Percentiles rank a stretch among this genome's conserved stretches.
These are phyloP conservation scores for Drosophila baimaii DNA, from an alignment of 1,140 invertebrate species.

Conservation along the genomic window DNA sequence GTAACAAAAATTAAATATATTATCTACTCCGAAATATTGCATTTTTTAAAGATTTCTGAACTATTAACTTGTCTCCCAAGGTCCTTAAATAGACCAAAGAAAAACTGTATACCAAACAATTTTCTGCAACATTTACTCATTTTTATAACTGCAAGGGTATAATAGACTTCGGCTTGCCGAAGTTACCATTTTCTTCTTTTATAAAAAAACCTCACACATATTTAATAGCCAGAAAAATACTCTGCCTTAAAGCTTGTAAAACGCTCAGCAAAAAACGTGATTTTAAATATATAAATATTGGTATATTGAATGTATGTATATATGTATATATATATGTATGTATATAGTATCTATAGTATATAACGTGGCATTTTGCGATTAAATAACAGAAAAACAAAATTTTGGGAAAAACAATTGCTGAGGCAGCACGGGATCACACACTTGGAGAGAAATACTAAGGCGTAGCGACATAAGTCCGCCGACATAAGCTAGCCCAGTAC, in stretches of 20 bases:
- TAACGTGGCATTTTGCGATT: conserved; percentile 31
- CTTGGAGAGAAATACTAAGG: conserved; percentile 55
- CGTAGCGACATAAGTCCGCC: no score
- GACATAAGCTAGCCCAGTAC: no score
- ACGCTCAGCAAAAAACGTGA: conserved; percentile 11
- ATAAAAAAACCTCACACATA: conserved; percentile 10
- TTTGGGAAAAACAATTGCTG: conserved; percentile 40
- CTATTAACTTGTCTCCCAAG: no score
- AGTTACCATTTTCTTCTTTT: background rate
- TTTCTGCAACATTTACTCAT: no score
- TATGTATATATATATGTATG: conserved; percentile 20
- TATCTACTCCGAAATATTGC: no score
- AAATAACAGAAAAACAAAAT: conserved; percentile 70
- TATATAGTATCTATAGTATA: conserved; percentile 20
- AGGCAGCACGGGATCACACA: conserved; percentile 73
- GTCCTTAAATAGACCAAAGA: no score
- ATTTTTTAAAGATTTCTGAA: no score
- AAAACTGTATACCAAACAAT: no score
- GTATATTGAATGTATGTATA: conserved; percentile 22
- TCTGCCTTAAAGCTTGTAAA: conserved; percentile 20
- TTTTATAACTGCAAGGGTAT: no score
- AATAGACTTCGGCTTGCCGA: no score
- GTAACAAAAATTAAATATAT: no score
- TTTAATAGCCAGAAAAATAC: background rate
- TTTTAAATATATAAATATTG: conserved; percentile 40